These are phyloP conservation scores for Sialia sialis DNA, from an alignment of 2,113 vertebrate genomes.

Conservation along the genomic window DNA sequence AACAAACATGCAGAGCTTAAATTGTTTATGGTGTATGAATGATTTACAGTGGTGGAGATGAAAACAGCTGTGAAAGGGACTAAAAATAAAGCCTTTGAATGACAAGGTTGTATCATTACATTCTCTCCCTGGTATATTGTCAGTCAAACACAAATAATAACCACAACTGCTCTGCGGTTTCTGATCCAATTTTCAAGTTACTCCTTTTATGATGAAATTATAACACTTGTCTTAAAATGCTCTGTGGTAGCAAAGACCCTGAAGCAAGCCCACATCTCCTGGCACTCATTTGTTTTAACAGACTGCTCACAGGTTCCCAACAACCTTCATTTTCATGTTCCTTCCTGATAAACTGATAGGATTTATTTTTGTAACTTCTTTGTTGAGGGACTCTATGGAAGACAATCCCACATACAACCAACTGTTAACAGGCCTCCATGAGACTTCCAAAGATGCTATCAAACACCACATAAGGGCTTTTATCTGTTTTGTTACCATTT, in stretches of 20 bases:
- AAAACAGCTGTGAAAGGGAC: not conserved
- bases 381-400: not conserved
- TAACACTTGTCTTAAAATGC: not conserved
- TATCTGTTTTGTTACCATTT: not conserved
- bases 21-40: not conserved
- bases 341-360: not conserved
- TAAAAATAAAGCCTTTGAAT: slow-evolving; percentile 16
- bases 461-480: not conserved
- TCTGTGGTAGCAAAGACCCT: not conserved
- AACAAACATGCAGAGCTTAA: not conserved
- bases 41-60: not conserved
- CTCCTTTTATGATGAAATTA: not conserved
- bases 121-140: not conserved
- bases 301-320: not conserved
- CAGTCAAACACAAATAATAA: slow-evolving; percentile 6
- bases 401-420: not conserved
- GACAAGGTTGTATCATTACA: not conserved
- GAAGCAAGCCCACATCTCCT: not conserved
- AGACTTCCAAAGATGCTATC: not conserved
- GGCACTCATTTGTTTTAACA: not conserved
- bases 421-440: not conserved
- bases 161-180: not conserved
- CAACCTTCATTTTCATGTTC: not conserved
- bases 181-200: not conserved
- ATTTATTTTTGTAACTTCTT: not conserved